A percentile compares a stretch with the other conserved stretches of the same genome.
phyloP scores from a whole-genome alignment of 2,888 invertebrate genomes.

The Charanyca ferruginea region DNA sequence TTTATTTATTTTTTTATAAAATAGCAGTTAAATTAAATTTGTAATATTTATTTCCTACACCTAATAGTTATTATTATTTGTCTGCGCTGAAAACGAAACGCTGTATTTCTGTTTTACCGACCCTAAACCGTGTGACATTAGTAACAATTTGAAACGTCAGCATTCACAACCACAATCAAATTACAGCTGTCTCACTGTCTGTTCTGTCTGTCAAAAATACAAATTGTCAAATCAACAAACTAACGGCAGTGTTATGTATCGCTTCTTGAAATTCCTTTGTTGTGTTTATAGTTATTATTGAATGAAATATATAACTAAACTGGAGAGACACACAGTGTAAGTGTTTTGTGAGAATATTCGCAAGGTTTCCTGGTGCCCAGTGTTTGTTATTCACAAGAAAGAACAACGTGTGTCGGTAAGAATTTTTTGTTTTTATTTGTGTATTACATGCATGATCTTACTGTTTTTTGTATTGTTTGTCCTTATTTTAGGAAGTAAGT shows the following conservation, averaged over 20 bases:
- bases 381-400: slow-evolving; percentile 22
- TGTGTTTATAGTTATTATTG: slow-evolving; percentile 49
- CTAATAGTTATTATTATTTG: neutral
- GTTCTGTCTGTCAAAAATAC: neutral
- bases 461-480: slow-evolving; percentile 23
- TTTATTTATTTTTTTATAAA: too few species aligned
- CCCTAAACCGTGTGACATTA: slow-evolving; percentile 19
- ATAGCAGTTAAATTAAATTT: too few species aligned
- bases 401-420: slow-evolving; percentile 47
- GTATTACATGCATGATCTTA: slow-evolving; percentile 9
- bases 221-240: slow-evolving; percentile 56
- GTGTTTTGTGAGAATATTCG: slow-evolving; percentile 38
- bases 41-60: too few species aligned
- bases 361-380: slow-evolving; percentile 13
- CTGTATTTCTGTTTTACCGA: slow-evolving; percentile 20
- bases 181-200: too few species aligned
- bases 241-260: slow-evolving; percentile 6
- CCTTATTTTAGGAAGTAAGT: slow-evolving; percentile 7
- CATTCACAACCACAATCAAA: slow-evolving; percentile 3
- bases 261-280: slow-evolving; percentile 21
- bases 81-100: slow-evolving; percentile 12
- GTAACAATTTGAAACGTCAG: neutral
- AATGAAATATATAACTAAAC: slow-evolving; percentile 50
- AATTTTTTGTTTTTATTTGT: slow-evolving; percentile 56
- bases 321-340: slow-evolving; percentile 26